Evolutionary conservation across 2,797 vertebrate genomes (phyloP).

Genomic region (Gambelia wislizenii): DNA sequence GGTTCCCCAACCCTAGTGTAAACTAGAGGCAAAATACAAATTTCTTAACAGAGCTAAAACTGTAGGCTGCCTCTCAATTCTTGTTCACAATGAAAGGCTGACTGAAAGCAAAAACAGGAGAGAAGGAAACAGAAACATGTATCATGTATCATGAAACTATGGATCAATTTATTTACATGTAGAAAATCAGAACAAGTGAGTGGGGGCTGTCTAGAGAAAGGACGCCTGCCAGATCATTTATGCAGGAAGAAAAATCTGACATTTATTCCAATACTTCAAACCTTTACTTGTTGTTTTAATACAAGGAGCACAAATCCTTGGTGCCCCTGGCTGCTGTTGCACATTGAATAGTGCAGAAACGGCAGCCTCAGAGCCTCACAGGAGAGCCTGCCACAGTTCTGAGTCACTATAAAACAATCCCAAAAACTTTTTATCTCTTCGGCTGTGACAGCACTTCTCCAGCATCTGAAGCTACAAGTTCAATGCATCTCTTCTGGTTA

Average conservation of each 20-base stretch:
- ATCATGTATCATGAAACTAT: constrained; percentile 79
- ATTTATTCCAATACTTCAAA: constrained; percentile 49
- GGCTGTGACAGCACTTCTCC: background rate
- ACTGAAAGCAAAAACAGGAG: background rate
- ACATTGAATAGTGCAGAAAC: constrained; percentile 44
- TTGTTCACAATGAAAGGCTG: background rate
- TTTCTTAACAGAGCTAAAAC: background rate
- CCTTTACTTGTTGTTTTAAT: constrained; percentile 31
- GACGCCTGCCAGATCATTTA: constrained; percentile 53
- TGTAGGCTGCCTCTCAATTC: background rate
- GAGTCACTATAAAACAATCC: background rate
- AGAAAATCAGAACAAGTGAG: constrained; percentile 63
- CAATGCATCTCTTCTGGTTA: background rate
- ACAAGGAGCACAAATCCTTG: constrained; percentile 32
- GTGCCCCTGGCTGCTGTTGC: background rate
- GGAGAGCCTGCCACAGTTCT: constrained; percentile 27
- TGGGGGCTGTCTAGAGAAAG: constrained; percentile 32
- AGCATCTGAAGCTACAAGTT: too few species aligned
- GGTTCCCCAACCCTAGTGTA: background rate
- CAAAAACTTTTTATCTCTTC: constrained; percentile 13
- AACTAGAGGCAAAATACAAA: background rate
- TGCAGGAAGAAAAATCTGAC: constrained; percentile 26
- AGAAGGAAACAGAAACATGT: constrained; percentile 39
- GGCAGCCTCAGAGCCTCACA: constrained; percentile 49
- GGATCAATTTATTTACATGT: constrained; percentile 78